Base-by-base conservation (phyloP, 2,888 invertebrate genomes). In the Habroteleia sp. region DNA sequence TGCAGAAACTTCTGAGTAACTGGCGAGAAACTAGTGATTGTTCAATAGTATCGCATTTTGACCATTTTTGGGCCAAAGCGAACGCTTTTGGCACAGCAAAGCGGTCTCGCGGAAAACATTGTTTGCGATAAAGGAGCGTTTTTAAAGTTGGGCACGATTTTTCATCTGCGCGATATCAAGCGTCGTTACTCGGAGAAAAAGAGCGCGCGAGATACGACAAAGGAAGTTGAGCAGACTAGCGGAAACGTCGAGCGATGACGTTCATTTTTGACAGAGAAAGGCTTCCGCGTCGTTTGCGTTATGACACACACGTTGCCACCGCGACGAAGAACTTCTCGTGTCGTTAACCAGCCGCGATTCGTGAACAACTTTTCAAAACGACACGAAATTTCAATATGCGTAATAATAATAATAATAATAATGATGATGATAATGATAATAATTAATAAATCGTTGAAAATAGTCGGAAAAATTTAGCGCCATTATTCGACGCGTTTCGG, bases 141-240 rank as follows among this genome's bases (percentile, higher is more conserved):
- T 7, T n/a, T 13, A 14, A 58, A 73, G 65, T 52, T 66, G 31
- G 50, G 54, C 48, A 33, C 41, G 42, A 75, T 71, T 71, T 75
- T 75, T 63, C 74, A 63, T 65, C 69, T 48, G 46, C 50, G 33
- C 56, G 63, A 69, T 69, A 74, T 48, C 74, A 65, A 69, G 72
- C 68, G 48, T 68, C 72, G 69, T 77, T 77, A 73, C 54, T 58
- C 41, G 42, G 41, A 69, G 63, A 72, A 74, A 72, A 63, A 77
- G 63, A 72, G 72, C 25, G 41, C 44, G 39, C 52, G 54, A 68
- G 77, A 77, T 74, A 74, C 25, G 63, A 37, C 68, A 68, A 46
- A 56, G 63, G 58, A 63, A 65, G 68, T 69, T 77, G n/a, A 60
- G 54, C 68, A 72, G 68, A 77, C 72, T 60, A 48, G 39, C 74